Base-by-base conservation (phyloP, 2,797 vertebrate genomes). In the Siniperca scherzeri region DNA sequence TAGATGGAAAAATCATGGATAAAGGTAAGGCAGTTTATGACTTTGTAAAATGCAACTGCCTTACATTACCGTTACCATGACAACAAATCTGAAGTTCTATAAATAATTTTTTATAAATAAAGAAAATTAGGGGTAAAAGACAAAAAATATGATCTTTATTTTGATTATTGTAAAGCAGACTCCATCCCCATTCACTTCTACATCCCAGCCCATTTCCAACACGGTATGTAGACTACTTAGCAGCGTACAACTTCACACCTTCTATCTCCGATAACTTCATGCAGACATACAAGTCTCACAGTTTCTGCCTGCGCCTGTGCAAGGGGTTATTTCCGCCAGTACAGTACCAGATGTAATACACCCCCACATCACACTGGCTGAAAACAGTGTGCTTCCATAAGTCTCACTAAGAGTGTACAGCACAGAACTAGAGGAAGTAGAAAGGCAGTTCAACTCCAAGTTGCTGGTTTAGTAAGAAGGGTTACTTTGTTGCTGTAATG, bases 271-370 rank as follows among this genome's bases (percentile, higher is more conserved):
- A 30, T n/a, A n/a, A 60, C 38, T 61, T 55, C 17, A 19, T 27
- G 40, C 67, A 66, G 61, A 67, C 57, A 19, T 50, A 19, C 46
- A 40, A 27, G 46, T 40, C 69, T 77, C 53, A 74, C 70, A 73
- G 57, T 81, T 55, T 67, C 70, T 82, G 60, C 52, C 50, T 57
- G 60, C n/a, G 59, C 53, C 48, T 70, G 46, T 68, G 66, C 64
- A 10, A 48, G 19, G 52, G 17, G 46, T 83, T 74, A 70, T 64
- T 66, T 77, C 55, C 77, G 59, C 56, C 79, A 56, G 66, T 57
- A n/a, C 33, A 57, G 38, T 1, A 83, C 78, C 80, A 88, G 75
- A 89, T 88, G 84, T 75, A 88, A 61, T 62, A 81, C 88, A 82
- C 68, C 65, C 73, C 79, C 84, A 81, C 83, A 83, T 81, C 69